A percentile compares a stretch with the other conserved stretches of the same genome.
These are phyloP conservation scores for Liasis olivaceus DNA, from an alignment of 2,797 vertebrate species.

Conservation along the genomic window DNA sequence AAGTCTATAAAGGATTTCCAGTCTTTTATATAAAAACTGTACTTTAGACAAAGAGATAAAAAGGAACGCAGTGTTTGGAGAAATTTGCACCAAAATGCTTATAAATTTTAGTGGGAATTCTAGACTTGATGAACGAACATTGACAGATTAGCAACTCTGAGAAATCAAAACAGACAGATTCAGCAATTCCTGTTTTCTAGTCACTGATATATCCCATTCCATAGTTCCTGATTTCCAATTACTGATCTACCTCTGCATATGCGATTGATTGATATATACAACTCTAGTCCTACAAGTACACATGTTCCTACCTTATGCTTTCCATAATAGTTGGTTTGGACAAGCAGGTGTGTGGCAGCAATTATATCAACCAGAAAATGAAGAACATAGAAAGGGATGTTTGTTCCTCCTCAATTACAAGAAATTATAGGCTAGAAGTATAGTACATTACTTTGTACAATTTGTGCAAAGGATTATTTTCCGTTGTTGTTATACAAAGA, in stretches of 20 bases:
- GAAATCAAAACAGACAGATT: neutral
- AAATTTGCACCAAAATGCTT: neutral
- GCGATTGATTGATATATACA: neutral
- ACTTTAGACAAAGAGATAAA: neutral
- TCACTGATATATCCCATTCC: neutral
- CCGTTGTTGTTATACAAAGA: conserved; percentile 5
- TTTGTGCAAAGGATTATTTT: neutral
- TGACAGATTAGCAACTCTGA: neutral
- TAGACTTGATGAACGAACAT: neutral
- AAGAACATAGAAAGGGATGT: neutral
- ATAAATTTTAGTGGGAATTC: neutral
- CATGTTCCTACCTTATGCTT: neutral
- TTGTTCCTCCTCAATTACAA: neutral
- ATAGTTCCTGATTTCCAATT: neutral
- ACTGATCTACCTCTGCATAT: neutral
- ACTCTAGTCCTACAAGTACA: neutral
- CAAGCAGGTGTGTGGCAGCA: neutral
- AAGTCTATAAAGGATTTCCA: neutral
- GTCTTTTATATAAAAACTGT: neutral
- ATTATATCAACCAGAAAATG: neutral
- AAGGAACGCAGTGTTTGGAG: neutral
- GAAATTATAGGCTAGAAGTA: neutral
- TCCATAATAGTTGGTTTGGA: neutral
- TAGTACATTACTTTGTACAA: conserved; percentile 6
- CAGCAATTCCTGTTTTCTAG: neutral